phyloP scores from a whole-genome alignment of 2,888 invertebrate species.

The Tachina lurida region DNA sequence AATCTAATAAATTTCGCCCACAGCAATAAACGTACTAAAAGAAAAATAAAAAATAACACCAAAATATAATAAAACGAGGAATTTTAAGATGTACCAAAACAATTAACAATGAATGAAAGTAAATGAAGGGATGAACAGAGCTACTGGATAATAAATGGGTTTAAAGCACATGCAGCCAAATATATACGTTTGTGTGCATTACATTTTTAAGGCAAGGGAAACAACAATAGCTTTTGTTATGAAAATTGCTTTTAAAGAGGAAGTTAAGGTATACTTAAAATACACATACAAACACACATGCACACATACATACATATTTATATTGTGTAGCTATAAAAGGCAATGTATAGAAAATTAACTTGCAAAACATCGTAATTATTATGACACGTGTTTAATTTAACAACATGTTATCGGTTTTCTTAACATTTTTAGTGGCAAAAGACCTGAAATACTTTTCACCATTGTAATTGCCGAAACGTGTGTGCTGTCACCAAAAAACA shows the following conservation, averaged over 20 bases:
- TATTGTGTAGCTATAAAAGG: not conserved
- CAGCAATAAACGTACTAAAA: not conserved
- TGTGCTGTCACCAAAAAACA: not conserved
- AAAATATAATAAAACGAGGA: conserved; percentile 49
- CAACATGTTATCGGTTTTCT: conserved; percentile 23
- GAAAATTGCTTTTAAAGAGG: conserved; percentile 26
- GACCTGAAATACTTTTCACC: conserved; percentile 48
- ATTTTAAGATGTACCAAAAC: conserved; percentile 55
- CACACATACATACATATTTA: not conserved
- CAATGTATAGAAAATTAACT: conserved; percentile 26
- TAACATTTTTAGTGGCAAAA: conserved; percentile 30
- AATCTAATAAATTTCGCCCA: conserved; percentile 52
- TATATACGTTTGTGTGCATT: not conserved
- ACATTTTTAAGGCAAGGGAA: not conserved
- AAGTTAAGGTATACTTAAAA: conserved; percentile 22
- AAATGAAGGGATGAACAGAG: conserved; percentile 16
- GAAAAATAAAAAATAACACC: not conserved
- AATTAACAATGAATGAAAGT: conserved; percentile 55
- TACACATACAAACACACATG: not conserved
- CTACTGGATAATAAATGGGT: not conserved
- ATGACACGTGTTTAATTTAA: conserved; percentile 47
- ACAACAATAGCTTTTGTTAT: conserved; percentile 41
- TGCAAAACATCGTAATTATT: conserved; percentile 28
- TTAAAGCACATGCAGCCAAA: not conserved
- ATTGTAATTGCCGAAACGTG: conserved; percentile 62